Conservation (phyloP, 2,888 invertebrate genomes). For the Gymnocheta viridis region DNA sequence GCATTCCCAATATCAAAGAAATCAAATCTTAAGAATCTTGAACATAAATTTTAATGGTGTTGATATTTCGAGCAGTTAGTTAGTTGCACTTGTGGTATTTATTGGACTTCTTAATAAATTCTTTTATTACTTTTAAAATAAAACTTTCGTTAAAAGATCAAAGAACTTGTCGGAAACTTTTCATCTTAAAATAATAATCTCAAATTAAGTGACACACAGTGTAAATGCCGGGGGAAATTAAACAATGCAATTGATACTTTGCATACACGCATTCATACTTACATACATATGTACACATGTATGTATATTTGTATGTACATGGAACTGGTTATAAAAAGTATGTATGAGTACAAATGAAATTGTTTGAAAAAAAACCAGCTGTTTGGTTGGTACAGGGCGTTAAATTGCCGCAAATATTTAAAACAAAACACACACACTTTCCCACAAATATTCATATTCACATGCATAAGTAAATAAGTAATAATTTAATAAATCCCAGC, state of each 20-base stretch:
- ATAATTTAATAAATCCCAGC: constrained; percentile 62
- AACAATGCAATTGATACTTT: constrained; percentile 54
- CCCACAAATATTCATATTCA: not conserved
- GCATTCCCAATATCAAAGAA: constrained; percentile 3
- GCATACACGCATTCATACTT: not conserved
- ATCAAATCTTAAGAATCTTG: constrained; percentile 23
- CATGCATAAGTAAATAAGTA: constrained; percentile 25
- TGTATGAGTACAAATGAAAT: not conserved
- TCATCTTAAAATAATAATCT: constrained; percentile 33
- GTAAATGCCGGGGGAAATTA: constrained; percentile 1
- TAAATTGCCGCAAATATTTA: constrained; percentile 53
- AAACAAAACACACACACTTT: constrained; percentile 6
- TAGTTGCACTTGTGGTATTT: constrained; percentile 23
- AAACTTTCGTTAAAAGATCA: constrained; percentile 47
- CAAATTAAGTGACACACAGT: constrained; percentile 35
- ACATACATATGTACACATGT: too few relatives aligned
- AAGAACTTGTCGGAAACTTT: constrained; percentile 40
- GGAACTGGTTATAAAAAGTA: not conserved
- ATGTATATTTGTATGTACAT: too few relatives aligned
- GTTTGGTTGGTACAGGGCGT: constrained; percentile 46
- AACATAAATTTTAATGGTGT: constrained; percentile 18
- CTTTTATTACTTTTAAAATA: not conserved
- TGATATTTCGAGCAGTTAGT: not conserved
- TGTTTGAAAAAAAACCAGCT: constrained; percentile 25
- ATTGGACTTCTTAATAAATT: constrained; percentile 40